These are phyloP conservation scores for Aplochiton taeniatus DNA, from an alignment of 2,797 vertebrate species.

Conservation along the genomic window DNA sequence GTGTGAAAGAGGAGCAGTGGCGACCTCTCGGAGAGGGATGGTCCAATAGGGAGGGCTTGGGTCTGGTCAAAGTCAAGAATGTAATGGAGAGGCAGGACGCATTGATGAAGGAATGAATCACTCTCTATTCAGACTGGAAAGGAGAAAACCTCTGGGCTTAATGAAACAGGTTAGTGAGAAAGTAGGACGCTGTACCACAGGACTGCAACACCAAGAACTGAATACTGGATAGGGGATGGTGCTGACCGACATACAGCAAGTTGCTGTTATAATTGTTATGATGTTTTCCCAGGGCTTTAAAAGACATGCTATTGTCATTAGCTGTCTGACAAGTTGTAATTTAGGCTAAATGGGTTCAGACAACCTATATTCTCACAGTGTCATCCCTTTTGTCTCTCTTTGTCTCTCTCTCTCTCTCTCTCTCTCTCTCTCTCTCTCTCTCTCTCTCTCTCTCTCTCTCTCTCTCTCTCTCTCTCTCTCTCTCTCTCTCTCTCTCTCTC, in stretches of 20 bases:
- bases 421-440: constrained; percentile 30
- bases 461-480: constrained; percentile 32
- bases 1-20: constrained; percentile 55
- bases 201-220: too few species aligned
- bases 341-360: too few species aligned
- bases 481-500: constrained; percentile 23
- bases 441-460: constrained; percentile 33
- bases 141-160: constrained; percentile 18
- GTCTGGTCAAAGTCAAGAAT: constrained; percentile 52
- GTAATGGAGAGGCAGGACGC: constrained; percentile 45
- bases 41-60: constrained; percentile 31
- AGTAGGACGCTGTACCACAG: too few species aligned
- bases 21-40: constrained; percentile 33
- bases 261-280: too few species aligned
- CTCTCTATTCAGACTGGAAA: not conserved
- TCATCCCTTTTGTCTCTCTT: too few species aligned
- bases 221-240: too few species aligned
- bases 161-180: too few species aligned
- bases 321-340: too few species aligned
- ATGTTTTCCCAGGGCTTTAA: too few species aligned
- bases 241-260: too few species aligned
- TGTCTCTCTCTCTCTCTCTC: constrained; percentile 20
- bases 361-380: constrained; percentile 3
- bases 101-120: constrained; percentile 9
- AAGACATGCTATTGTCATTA: too few species aligned